phyloP scores from a whole-genome alignment of 37 sponge, comb jelly and placozoan genomes.

The Spongilla lacustris region DNA sequence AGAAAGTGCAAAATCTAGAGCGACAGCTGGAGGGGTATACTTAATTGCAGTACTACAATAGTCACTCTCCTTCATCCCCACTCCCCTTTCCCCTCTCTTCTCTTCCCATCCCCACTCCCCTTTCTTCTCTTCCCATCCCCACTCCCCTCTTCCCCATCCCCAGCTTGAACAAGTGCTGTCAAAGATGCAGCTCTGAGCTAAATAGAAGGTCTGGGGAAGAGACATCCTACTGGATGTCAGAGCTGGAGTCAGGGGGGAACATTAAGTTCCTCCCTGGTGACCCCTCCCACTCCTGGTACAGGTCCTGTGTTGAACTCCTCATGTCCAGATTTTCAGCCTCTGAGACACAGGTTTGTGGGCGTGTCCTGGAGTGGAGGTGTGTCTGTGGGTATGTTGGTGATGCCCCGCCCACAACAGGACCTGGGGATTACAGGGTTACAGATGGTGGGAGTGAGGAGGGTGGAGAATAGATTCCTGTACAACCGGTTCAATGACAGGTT shows the following conservation, averaged over 20 bases:
- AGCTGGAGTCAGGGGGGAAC: conserved; percentile 85
- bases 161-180: neutral
- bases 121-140: no score
- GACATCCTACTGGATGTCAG: conserved; percentile 32
- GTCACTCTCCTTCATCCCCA: no score
- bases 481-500: conserved; percentile 26
- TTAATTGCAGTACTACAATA: no score
- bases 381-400: neutral
- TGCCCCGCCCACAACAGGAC: conserved; percentile 3
- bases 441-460: conserved; percentile 44
- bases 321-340: conserved; percentile 55
- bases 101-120: no score
- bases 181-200: conserved; percentile 4
- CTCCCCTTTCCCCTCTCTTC: no score
- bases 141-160: neutral
- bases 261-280: conserved; percentile 48
- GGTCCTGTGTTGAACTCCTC: conserved; percentile 66
- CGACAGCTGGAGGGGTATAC: neutral
- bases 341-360: conserved; percentile 30
- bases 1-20: neutral
- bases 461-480: conserved; percentile 64
- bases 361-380: conserved; percentile 9
- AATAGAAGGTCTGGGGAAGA: neutral
- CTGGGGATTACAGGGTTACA: conserved; percentile 58
- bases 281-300: conserved; percentile 60